Evolutionary conservation across 2,888 invertebrate genomes (phyloP), one percentile per base, ranked within the genome.

Genomic region (Clepsis dumicolana): DNA sequence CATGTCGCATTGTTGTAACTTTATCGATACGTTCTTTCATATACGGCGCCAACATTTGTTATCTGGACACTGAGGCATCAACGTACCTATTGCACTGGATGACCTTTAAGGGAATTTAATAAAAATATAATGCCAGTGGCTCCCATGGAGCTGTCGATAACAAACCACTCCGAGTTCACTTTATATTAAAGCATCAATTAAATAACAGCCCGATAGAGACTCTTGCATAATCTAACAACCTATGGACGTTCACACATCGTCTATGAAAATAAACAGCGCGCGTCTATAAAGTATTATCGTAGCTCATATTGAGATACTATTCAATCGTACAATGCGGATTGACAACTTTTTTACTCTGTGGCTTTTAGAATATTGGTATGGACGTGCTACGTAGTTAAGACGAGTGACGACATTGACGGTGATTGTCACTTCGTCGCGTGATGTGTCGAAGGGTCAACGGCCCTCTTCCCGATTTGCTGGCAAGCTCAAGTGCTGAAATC

Each of bases 401-500:
- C 75, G 79, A 68, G 74, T 84, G 80, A 79, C 83, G 83, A 83
- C 84, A 84, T 81, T 84, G 85, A 84, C 80, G 57, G 44, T 54
- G 62, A 52, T 59, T 64, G 68, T 68, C 68, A 63, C 48, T 38
- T 48, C 73, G 80, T 80, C 87, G 84, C 86, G 77, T 84, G 84
- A 83, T 80, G 79, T 78, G 72, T 86, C 80, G 81, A 85, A 74
- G 81, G 83, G 89, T 88, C 89, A 88, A 83, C 85, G 90, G 89
- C 87, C 88, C 82, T 79, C 77, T 80, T 80, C 85, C 85, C 78
- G 86, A 85, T 84, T 86, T 77, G 76, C 82, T 82, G 76, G 74
- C 76, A 77, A 79, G 77, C 72, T 78, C 76, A 77, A 80, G 76
- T 81, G 77, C 77, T 78, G 72, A 75, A 78, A 76, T 71, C 65